phyloP scores from a whole-genome alignment of 2,888 invertebrate genomes.

The Machimus atricapillus region DNA sequence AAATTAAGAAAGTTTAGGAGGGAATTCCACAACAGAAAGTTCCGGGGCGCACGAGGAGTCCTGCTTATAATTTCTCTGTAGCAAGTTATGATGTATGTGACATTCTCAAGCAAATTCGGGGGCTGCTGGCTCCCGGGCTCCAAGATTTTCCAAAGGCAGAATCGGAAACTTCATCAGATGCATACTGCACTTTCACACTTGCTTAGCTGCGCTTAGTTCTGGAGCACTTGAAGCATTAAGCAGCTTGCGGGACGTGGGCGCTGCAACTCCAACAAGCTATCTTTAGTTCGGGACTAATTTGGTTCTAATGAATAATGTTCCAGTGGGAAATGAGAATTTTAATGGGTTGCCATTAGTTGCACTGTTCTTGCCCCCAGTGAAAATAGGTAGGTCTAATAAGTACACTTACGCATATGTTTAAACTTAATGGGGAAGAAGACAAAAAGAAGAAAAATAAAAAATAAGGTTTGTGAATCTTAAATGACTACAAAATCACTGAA shows the following conservation, averaged over 20 bases:
- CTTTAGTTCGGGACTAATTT: background rate
- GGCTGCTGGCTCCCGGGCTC: background rate
- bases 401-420: background rate
- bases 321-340: background rate
- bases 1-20: slow-evolving; percentile 32
- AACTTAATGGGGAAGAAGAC: background rate
- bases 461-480: background rate
- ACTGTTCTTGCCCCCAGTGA: background rate
- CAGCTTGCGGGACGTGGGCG: background rate
- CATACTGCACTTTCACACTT: background rate
- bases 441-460: background rate
- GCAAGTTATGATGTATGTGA: slow-evolving; percentile 31
- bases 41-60: background rate
- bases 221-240: background rate
- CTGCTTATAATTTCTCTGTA: slow-evolving; percentile 19
- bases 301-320: background rate
- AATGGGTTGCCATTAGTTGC: background rate
- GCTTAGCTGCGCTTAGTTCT: background rate
- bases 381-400: background rate
- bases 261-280: background rate
- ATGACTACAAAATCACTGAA: background rate
- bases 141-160: background rate
- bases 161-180: slow-evolving; percentile 1
- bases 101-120: background rate
- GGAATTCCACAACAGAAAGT: background rate